Evolutionary conservation across 2,797 vertebrate species (phyloP).

Genomic region (Dicrostonyx torquatus): DNA sequence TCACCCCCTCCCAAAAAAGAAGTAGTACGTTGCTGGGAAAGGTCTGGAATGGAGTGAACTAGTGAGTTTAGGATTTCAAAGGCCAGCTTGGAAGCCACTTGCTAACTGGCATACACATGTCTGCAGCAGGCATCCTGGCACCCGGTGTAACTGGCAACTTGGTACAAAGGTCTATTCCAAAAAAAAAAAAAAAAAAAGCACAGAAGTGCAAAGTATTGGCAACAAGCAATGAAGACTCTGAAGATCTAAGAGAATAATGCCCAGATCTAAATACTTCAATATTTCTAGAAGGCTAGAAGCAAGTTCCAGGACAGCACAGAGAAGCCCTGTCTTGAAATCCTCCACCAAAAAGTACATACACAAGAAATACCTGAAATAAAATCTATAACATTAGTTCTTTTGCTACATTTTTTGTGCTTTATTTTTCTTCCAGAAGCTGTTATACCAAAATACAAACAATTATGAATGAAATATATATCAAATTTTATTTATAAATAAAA

Average conservation of each 20-base stretch:
- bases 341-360: background rate
- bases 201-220: background rate
- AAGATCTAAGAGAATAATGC: background rate
- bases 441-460: slow-evolving; percentile 8
- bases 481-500: slow-evolving; percentile 42
- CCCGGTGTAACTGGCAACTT: background rate
- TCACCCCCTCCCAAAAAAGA: background rate
- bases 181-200: background rate
- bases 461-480: background rate
- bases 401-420: background rate
- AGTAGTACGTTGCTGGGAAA: background rate
- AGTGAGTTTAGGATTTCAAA: background rate
- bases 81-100: background rate
- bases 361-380: slow-evolving; percentile 48
- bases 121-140: background rate
- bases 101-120: background rate
- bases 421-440: slow-evolving; percentile 59
- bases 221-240: background rate
- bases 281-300: background rate
- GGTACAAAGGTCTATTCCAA: background rate
- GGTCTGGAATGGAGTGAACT: background rate
- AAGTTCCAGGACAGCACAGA: background rate
- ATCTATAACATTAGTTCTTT: background rate
- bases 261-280: background rate
- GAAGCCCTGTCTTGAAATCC: background rate